These are phyloP conservation scores for Sisyra nigra DNA, from an alignment of 2,888 invertebrate species.

Conservation along the genomic window DNA sequence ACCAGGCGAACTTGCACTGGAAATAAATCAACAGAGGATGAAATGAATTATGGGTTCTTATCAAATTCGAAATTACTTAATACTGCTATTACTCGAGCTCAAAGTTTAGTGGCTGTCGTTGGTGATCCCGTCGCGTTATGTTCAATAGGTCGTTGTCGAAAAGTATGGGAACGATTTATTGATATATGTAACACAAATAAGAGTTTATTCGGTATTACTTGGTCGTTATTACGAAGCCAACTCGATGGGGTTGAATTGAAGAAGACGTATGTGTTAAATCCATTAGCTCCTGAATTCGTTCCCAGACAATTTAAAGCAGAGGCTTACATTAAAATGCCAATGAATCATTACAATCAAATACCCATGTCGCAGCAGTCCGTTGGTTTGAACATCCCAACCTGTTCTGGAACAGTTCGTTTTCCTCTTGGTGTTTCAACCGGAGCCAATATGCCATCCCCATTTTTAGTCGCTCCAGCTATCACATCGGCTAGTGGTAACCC, in stretches of 20 bases:
- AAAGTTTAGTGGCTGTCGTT: conserved; percentile 66
- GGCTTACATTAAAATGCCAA: conserved; percentile 25
- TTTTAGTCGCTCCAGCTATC: conserved; percentile 8
- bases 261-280: conserved; percentile 49
- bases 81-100: conserved; percentile 69
- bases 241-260: conserved; percentile 59
- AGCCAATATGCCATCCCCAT: conserved; percentile 8
- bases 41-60: conserved; percentile 64
- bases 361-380: not conserved
- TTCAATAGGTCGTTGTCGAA: conserved; percentile 62
- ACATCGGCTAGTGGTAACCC: conserved; percentile 8
- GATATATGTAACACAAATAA: conserved; percentile 52
- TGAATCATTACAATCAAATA: conserved; percentile 8
- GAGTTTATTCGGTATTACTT: conserved; percentile 56
- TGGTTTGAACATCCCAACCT: conserved; percentile 4
- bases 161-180: conserved; percentile 66
- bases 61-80: conserved; percentile 68
- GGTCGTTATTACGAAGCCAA: conserved; percentile 47
- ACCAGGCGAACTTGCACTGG: conserved; percentile 52
- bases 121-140: conserved; percentile 73
- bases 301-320: conserved; percentile 39
- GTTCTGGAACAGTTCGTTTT: not conserved
- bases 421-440: conserved; percentile 10
- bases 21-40: conserved; percentile 24
- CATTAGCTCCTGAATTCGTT: conserved; percentile 64